Evolutionary conservation across 2,888 invertebrate genomes (phyloP), one percentile per base, ranked within the genome.

Genomic region (Mythimna albipuncta): DNA sequence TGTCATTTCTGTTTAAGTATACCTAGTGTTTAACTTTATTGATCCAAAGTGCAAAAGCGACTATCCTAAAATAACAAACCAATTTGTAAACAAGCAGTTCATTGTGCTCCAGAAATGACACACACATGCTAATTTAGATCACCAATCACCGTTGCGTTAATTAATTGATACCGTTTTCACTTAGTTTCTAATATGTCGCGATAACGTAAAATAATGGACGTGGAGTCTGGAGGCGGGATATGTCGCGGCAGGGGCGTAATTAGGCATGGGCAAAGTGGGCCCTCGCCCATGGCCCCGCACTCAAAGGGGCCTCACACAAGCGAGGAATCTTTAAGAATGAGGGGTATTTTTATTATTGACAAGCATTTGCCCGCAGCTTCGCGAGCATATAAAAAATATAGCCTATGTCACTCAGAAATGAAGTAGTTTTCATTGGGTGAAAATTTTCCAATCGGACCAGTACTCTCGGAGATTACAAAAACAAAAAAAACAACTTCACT

Each of bases 161-260:
- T 80, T 82, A 78, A 82, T 79, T 82, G 67, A 79, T 75, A 79
- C 52, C 58, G 57, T 69, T 79, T 81, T 79, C 83, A 79, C 69
- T 75, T 75, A 65, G 62, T 67, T 81, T 70, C 47, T 79, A 81
- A 81, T 81, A 81, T 70, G 81, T 82, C 75, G 64, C 47, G 81
- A 75, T 82, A 81, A 67, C 67, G 55, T 41, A n/a, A 35, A 44
- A 62, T 79, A 82, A 83, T 79, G 69, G 81, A 61, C 70, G 71
- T 68, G 75, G 64, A 81, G 72, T 81, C 74, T 72, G 69, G 65
- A 55, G 59, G 68, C 65, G 69, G 71, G 77, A 81, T 79, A 70
- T 79, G 76, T 72, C 79, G 75, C 71, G 67, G 58, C 69, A 67
- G 57, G 67, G 71, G 26, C 1, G 26, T 32, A 32, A 3, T 32